Percentiles rank a stretch among this genome's conserved stretches.
phyloP scores from a whole-genome alignment of 2,113 vertebrate species.

The Phycodurus eques region DNA sequence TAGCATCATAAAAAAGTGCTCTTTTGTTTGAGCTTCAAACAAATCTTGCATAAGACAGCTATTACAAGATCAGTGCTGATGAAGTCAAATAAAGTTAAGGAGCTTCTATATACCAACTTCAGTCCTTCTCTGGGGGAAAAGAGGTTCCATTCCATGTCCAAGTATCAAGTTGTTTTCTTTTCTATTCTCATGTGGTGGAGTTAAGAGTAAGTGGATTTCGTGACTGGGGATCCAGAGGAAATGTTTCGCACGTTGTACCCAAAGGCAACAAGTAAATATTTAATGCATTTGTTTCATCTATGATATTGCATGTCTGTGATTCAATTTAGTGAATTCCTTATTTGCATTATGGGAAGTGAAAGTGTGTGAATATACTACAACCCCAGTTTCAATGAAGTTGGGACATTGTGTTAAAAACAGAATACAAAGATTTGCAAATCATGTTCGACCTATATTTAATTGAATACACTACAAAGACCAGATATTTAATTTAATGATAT shows the following conservation, averaged over 20 bases:
- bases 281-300: not conserved
- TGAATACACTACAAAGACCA: too few species aligned
- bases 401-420: too few species aligned
- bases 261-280: not conserved
- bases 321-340: not conserved
- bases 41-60: constrained; percentile 6
- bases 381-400: too few species aligned
- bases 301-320: not conserved
- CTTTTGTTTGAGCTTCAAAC: constrained; percentile 9
- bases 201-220: constrained; percentile 2
- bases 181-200: constrained; percentile 5
- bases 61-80: constrained; percentile 11
- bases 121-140: not conserved
- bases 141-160: not conserved
- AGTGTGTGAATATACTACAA: not conserved
- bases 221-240: not conserved
- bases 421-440: too few species aligned
- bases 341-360: not conserved
- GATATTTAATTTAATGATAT: too few species aligned
- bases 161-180: constrained; percentile 6
- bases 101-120: constrained; percentile 3
- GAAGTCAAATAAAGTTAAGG: constrained; percentile 13
- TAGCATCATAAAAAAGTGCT: constrained; percentile 6
- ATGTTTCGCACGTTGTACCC: not conserved
- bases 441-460: too few species aligned